phyloP scores from a whole-genome alignment of 2,888 invertebrate genomes.

The Drosophila phalerata region DNA sequence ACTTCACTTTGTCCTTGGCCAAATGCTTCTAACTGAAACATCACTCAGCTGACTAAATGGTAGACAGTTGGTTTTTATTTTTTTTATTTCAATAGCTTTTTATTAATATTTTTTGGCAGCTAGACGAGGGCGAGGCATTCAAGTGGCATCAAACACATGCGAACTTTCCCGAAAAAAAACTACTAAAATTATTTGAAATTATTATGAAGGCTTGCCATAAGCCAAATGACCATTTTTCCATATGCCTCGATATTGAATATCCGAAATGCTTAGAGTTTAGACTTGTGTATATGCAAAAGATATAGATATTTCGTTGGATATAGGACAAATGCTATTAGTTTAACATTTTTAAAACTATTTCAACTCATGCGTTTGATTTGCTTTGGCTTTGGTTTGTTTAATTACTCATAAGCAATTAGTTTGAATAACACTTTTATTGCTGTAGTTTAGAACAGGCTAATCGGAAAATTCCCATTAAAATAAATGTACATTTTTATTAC shows the following conservation, averaged over 20 bases:
- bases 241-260: constrained; percentile 38
- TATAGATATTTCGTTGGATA: constrained; percentile 19
- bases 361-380: constrained; percentile 49
- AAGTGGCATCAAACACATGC: constrained; percentile 51
- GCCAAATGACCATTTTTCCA: constrained; percentile 51
- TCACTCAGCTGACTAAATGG: constrained; percentile 19
- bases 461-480: too few species aligned
- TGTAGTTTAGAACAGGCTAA: neutral
- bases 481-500: too few species aligned
- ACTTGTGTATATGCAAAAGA: constrained; percentile 6
- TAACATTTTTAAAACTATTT: constrained; percentile 37
- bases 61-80: constrained; percentile 6
- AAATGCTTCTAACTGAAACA: constrained; percentile 7
- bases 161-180: constrained; percentile 46
- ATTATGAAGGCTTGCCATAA: constrained; percentile 59
- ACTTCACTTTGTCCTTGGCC: constrained; percentile 6
- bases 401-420: constrained; percentile 29
- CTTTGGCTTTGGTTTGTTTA: constrained; percentile 5
- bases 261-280: constrained; percentile 30
- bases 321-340: constrained; percentile 45
- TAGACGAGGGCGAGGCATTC: constrained; percentile 55
- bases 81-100: constrained; percentile 17
- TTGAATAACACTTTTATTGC: neutral
- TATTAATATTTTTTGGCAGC: constrained; percentile 50
- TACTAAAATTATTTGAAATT: constrained; percentile 57